Percentiles rank a stretch among this genome's conserved stretches.
phyloP scores from a whole-genome alignment of 2,888 invertebrate species.

The Dynastes grantii region DNA sequence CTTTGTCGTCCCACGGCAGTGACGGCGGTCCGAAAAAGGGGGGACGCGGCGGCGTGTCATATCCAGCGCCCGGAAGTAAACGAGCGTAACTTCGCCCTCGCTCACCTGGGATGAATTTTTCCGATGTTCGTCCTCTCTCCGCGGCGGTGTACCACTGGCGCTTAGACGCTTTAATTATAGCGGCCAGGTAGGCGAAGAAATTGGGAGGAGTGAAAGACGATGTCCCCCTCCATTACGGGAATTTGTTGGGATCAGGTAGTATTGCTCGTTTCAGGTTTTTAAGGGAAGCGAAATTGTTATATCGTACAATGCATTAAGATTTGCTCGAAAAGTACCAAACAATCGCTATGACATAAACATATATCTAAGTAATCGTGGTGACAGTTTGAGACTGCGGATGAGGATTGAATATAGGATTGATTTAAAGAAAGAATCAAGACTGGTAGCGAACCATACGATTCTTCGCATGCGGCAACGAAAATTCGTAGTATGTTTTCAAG shows the following conservation, averaged over 20 bases:
- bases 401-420: too few species aligned
- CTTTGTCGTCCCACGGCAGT: background rate
- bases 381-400: too few species aligned
- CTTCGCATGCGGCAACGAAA: too few species aligned
- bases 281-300: background rate
- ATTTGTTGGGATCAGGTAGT: slow-evolving; percentile 11
- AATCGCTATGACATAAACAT: too few species aligned
- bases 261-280: background rate
- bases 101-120: slow-evolving; percentile 25
- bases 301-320: too few species aligned
- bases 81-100: slow-evolving; percentile 10
- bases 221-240: background rate
- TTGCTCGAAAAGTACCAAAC: too few species aligned
- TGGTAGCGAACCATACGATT: too few species aligned
- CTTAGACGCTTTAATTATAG: background rate
- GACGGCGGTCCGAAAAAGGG: background rate
- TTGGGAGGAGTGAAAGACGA: slow-evolving; percentile 13
- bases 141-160: slow-evolving; percentile 3
- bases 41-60: slow-evolving; percentile 10
- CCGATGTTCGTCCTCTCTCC: slow-evolving; percentile 8
- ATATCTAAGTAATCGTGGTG: background rate
- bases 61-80: background rate
- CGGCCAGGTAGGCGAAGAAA: slow-evolving; percentile 18
- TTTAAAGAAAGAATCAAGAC: too few species aligned
- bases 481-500: too few species aligned